These are phyloP conservation scores for Lepilemur ruficaudatus DNA, from an alignment of 2,797 vertebrate species.

Conservation along the genomic window DNA sequence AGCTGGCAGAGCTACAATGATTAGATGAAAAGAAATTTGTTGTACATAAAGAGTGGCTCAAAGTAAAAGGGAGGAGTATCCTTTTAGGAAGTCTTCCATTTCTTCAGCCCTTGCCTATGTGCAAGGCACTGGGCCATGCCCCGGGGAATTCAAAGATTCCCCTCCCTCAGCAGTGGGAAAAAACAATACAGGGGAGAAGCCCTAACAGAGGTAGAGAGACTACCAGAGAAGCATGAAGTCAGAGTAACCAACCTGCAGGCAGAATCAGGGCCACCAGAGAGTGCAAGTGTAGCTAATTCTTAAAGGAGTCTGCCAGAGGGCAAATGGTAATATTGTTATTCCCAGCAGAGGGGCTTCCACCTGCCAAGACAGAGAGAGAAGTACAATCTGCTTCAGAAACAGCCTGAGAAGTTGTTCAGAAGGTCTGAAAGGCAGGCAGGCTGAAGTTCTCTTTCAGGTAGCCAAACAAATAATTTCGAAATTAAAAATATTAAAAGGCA, in stretches of 20 bases:
- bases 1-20: neutral
- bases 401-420: neutral
- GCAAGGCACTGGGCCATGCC: neutral
- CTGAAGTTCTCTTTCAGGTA: neutral
- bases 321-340: neutral
- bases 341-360: neutral
- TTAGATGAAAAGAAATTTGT: neutral
- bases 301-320: neutral
- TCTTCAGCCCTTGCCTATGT: neutral
- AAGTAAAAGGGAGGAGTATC: neutral
- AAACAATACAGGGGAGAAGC: accelerated
- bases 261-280: neutral
- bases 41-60: neutral
- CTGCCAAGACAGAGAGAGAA: neutral
- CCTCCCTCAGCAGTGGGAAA: neutral
- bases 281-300: neutral
- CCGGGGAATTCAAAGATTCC: neutral
- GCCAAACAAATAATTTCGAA: neutral
- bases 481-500: neutral
- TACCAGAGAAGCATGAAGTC: neutral
- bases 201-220: neutral
- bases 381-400: neutral
- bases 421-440: neutral
- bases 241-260: neutral
- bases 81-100: neutral